Conservation (phyloP, 1,140 invertebrate species). For the Drosophila prosaltans region DNA sequence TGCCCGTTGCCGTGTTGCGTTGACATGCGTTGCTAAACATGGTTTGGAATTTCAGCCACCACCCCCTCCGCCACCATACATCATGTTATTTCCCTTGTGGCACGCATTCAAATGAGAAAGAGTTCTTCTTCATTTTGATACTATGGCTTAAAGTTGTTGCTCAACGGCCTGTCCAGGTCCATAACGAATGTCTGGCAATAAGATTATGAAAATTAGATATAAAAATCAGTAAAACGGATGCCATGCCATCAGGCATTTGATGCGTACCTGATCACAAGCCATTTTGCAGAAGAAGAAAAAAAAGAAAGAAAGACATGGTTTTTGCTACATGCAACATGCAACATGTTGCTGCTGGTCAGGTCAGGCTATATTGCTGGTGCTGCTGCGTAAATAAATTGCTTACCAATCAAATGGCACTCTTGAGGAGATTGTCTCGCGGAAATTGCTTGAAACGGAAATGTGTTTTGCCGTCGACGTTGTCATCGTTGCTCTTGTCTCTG, state of each 20-base stretch:
- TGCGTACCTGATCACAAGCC: slow-evolving; percentile 60
- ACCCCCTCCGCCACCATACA: no score
- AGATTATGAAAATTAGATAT: slow-evolving; percentile 83
- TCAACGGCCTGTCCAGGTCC: slow-evolving; percentile 40
- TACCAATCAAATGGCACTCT: slow-evolving; percentile 71
- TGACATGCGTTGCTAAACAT: slow-evolving; percentile 80
- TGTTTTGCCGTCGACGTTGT: slow-evolving; percentile 50
- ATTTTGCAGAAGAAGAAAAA: slow-evolving; percentile 1
- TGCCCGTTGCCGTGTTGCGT: slow-evolving; percentile 60
- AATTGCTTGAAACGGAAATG: slow-evolving; percentile 80
- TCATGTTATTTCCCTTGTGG: background rate
- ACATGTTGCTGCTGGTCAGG: slow-evolving; percentile 77
- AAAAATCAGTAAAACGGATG: slow-evolving; percentile 82
- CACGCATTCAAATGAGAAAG: slow-evolving; percentile 73
- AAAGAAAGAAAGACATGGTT: background rate
- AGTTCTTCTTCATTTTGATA: slow-evolving; percentile 67
- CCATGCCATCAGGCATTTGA: slow-evolving; percentile 48
- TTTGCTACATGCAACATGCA: slow-evolving; percentile 49
- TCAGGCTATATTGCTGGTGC: slow-evolving; percentile 32
- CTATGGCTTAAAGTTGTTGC: slow-evolving; percentile 28
- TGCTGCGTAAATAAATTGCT: slow-evolving; percentile 66
- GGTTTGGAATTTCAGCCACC: slow-evolving; percentile 39
- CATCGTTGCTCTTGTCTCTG: slow-evolving; percentile 14
- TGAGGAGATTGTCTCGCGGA: slow-evolving; percentile 66
- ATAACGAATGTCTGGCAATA: slow-evolving; percentile 52